Evolutionary conservation across 2,113 vertebrate species (phyloP).

Genomic region (Dermatemys mawii): DNA sequence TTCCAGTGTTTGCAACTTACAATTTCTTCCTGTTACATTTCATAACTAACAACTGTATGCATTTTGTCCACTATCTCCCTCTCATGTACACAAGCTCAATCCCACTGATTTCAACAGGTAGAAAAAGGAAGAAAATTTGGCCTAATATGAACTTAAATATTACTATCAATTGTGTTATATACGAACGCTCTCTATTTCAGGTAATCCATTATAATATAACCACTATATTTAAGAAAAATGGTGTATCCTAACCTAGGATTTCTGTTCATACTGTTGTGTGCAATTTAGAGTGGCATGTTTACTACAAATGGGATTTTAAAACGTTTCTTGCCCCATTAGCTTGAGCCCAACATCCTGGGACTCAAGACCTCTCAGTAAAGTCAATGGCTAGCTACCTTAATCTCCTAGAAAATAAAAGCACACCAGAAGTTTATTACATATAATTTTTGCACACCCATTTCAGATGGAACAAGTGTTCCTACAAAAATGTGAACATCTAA

Average conservation of each 20-base stretch:
- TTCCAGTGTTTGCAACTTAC: not conserved
- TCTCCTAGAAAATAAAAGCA: not conserved
- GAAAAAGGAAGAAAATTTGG: not conserved
- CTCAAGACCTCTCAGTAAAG: not conserved
- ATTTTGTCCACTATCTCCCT: not conserved
- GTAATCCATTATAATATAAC: not conserved
- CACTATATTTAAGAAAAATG: not conserved
- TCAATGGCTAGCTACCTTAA: not conserved
- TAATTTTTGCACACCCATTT: not conserved
- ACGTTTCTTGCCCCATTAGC: not conserved
- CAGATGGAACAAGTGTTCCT: not conserved
- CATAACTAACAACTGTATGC: not conserved
- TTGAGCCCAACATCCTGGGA: not conserved
- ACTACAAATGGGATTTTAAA: not conserved
- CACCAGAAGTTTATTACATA: not conserved
- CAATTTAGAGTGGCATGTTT: not conserved
- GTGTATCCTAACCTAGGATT: rapidly evolving
- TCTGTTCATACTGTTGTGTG: not conserved
- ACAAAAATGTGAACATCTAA: not conserved
- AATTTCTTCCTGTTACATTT: not conserved
- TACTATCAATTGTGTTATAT: not conserved
- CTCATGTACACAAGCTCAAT: not conserved
- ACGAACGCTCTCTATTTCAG: not conserved
- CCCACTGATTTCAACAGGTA: not conserved
- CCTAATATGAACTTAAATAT: not conserved